These are phyloP conservation scores for Mycteria americana DNA, from an alignment of 2,797 vertebrate genomes.

Conservation along the genomic window DNA sequence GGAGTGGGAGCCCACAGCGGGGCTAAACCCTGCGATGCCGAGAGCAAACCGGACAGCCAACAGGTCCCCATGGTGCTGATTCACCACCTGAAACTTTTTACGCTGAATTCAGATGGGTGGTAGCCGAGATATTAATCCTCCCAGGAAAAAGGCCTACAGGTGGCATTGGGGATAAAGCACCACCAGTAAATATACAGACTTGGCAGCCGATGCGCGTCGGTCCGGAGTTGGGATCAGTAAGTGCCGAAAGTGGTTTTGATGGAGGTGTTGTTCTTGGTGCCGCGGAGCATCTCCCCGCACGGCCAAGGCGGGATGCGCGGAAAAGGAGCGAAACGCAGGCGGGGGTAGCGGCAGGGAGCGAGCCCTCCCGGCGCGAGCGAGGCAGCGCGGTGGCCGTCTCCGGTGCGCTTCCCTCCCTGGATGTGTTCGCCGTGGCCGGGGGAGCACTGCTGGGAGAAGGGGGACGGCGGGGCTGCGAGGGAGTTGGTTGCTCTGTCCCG, in stretches of 20 bases:
- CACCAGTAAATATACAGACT: accelerated
- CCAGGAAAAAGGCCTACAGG: not conserved
- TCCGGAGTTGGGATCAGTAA: not conserved
- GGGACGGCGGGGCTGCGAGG: not conserved
- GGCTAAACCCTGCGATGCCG: accelerated
- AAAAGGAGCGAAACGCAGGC: not conserved
- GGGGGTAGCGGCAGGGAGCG: not conserved
- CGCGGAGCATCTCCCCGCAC: not conserved
- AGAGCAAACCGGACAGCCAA: not conserved
- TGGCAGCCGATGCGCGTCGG: not conserved
- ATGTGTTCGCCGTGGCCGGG: not conserved
- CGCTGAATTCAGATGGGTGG: not conserved
- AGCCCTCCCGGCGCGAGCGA: not conserved
- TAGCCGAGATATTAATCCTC: not conserved
- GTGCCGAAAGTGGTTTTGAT: not conserved
- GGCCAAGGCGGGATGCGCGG: not conserved
- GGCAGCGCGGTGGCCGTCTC: not conserved
- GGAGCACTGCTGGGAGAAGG: not conserved
- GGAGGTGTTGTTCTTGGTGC: not conserved
- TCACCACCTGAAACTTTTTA: not conserved
- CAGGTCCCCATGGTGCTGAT: not conserved
- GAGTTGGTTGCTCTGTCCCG: not conserved
- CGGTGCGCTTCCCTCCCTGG: not conserved
- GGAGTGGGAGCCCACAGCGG: not conserved
- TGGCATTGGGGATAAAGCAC: not conserved